phyloP scores from a whole-genome alignment of 2,113 vertebrate genomes.

The Mohoua ochrocephala region DNA sequence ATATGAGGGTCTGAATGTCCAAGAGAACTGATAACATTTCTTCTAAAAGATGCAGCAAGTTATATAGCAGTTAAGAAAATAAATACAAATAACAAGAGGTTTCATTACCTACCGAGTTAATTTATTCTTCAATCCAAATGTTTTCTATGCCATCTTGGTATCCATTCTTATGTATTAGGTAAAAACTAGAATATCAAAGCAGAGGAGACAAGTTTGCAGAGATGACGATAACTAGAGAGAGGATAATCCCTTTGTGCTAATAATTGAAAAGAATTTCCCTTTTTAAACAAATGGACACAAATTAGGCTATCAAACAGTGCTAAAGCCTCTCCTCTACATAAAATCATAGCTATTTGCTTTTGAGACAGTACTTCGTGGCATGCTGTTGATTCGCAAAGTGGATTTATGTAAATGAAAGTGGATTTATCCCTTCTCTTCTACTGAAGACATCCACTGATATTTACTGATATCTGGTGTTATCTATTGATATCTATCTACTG shows the following conservation, averaged over 20 bases:
- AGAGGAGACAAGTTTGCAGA: background rate
- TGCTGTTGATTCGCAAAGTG: background rate
- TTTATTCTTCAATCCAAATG: background rate
- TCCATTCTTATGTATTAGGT: background rate
- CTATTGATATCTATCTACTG: background rate
- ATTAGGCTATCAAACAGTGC: background rate
- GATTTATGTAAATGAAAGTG: background rate
- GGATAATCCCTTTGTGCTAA: background rate
- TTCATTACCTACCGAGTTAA: background rate
- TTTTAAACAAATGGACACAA: background rate
- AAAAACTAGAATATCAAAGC: background rate
- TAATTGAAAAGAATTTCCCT: background rate
- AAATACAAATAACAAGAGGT: background rate
- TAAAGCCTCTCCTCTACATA: background rate
- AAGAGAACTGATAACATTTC: background rate
- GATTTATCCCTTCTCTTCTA: background rate
- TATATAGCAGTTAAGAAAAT: background rate
- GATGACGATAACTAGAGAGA: background rate
- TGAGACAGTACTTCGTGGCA: background rate
- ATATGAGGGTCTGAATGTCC: background rate
- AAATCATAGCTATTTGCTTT: background rate
- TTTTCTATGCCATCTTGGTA: background rate
- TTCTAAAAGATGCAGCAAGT: background rate
- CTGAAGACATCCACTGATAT: background rate
- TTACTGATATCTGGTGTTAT: background rate